Evolutionary conservation across 30 jellyfish, hydroid and myxozoan species (phyloP).

Genomic region (Turritopsis dohrnii): DNA sequence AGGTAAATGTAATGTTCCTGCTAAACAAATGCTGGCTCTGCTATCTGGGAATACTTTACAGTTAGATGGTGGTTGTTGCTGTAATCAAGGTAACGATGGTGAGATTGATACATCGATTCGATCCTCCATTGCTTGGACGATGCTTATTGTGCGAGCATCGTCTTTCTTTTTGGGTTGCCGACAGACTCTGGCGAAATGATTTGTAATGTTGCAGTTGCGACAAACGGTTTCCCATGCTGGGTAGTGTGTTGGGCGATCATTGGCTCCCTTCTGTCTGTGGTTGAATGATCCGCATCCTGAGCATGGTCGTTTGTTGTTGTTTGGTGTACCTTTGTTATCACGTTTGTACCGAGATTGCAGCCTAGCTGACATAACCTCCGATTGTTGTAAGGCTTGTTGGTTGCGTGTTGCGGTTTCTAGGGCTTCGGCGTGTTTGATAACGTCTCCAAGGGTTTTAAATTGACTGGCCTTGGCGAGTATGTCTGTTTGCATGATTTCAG

Average conservation of each 20-base stretch:
- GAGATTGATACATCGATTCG: background rate
- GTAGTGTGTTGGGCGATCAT: too few species aligned
- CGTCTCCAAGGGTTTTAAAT: constrained; percentile 13
- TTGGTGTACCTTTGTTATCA: background rate
- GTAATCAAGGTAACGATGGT: background rate
- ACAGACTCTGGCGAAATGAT: too few species aligned
- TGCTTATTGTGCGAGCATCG: background rate
- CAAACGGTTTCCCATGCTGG: too few species aligned
- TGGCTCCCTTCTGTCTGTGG: too few species aligned
- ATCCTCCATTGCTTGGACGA: background rate
- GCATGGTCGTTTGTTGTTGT: constrained; percentile 10
- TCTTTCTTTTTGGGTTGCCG: too few species aligned
- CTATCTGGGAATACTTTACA: background rate
- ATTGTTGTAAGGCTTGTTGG: background rate
- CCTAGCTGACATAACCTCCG: constrained; percentile 21
- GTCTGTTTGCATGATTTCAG: background rate
- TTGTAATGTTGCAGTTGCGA: too few species aligned
- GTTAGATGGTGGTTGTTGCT: background rate
- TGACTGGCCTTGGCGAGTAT: constrained; percentile 28
- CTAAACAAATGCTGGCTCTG: background rate
- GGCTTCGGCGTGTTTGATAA: constrained; percentile 23
- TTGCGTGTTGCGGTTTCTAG: constrained; percentile 12
- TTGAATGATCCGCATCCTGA: constrained; percentile 28
- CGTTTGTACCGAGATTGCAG: background rate
- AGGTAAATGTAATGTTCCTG: background rate